A percentile compares a stretch with the other conserved stretches of the same genome.
Evolutionary conservation across 23 tunicate species (phyloP).

Genomic region (Aplidium turbinatum): DNA sequence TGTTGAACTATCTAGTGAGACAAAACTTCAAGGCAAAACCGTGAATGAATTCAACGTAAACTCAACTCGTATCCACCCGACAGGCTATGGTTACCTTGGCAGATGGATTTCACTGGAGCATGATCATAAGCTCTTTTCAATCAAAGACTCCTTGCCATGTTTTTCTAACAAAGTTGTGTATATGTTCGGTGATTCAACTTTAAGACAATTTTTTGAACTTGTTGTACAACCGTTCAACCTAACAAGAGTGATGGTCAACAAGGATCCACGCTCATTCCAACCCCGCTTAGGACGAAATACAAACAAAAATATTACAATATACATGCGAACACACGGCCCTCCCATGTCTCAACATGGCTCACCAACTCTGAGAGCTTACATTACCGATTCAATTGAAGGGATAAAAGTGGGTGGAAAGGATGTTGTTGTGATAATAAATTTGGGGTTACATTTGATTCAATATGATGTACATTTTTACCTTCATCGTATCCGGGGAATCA

Average conservation of each 20-base stretch:
- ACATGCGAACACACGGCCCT: slow-evolving; percentile 52
- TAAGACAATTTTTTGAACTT: slow-evolving; percentile 19
- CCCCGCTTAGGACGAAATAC: slow-evolving; percentile 18
- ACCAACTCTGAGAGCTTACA: slow-evolving; percentile 25
- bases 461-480: slow-evolving; percentile 16
- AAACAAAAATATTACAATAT: slow-evolving; percentile 27
- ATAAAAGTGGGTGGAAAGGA: slow-evolving; percentile 43
- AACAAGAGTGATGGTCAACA: neutral
- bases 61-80: slow-evolving; percentile 8
- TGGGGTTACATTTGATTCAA: slow-evolving; percentile 39
- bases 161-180: slow-evolving; percentile 26
- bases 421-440: slow-evolving; percentile 26
- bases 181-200: slow-evolving; percentile 52
- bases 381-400: slow-evolving; percentile 33
- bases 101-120: slow-evolving; percentile 21
- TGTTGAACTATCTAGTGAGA: neutral
- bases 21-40: too few species aligned
- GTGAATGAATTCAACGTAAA: too few species aligned
- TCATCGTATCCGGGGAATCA: slow-evolving; percentile 27
- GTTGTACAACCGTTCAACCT: neutral
- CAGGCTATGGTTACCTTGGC: slow-evolving; percentile 21
- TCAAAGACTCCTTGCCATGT: neutral
- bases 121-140: neutral
- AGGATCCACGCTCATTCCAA: neutral
- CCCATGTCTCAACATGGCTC: slow-evolving; percentile 48